A percentile compares a stretch with the other conserved stretches of the same genome.
Evolutionary conservation across 2,113 vertebrate species (phyloP).

Genomic region (Chamaea fasciata): DNA sequence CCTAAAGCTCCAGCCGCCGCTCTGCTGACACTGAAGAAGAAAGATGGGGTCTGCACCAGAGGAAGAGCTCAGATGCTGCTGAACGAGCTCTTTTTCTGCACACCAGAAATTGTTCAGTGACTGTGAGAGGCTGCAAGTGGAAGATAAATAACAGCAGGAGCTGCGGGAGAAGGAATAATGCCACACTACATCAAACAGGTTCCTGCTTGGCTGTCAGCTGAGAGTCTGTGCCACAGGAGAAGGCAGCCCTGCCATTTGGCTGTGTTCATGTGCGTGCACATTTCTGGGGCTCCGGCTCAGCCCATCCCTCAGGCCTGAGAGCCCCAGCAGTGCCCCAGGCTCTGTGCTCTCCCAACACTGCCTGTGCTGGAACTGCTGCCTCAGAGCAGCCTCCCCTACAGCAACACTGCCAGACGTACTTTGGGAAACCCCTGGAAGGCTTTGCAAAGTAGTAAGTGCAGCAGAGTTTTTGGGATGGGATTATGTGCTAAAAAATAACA

Average conservation of each 20-base stretch:
- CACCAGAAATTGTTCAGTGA: not conserved
- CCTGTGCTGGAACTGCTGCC: not conserved
- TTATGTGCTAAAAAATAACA: not conserved
- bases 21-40: not conserved
- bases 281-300: not conserved
- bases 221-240: not conserved
- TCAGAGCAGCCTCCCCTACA: not conserved
- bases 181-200: not conserved
- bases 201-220: constrained; percentile 2
- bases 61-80: not conserved
- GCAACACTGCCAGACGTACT: accelerated
- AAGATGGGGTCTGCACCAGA: not conserved
- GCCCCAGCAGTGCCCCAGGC: not conserved
- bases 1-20: not conserved
- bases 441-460: not conserved
- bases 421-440: not conserved
- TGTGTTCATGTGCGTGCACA: not conserved
- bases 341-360: not conserved
- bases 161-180: not conserved
- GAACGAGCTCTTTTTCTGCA: not conserved
- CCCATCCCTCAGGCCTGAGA: not conserved
- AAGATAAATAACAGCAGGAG: constrained; percentile 20
- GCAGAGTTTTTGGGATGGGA: not conserved
- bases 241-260: not conserved
- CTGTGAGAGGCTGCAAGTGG: not conserved